Evolutionary conservation across 2,888 invertebrate species (phyloP), one percentile per base, ranked within the genome.

Genomic region (Kuschelorhynchus macadamiae): DNA sequence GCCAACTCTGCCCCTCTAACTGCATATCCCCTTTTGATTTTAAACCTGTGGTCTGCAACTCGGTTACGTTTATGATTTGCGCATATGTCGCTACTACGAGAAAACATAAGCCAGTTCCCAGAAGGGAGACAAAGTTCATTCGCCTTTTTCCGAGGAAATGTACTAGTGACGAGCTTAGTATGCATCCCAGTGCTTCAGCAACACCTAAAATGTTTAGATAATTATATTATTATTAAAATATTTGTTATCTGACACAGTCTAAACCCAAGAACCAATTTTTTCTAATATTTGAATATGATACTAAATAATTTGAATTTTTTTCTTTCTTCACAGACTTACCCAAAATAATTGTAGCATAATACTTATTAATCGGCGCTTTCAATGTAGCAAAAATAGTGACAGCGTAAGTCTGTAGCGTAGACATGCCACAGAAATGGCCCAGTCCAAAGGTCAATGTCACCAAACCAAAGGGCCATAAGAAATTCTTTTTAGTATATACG

Each of bases 371-470:
- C 0, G 93, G 93, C 0, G 92, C 89, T 46, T 91, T 87, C 12
- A 94, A 78, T 66, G 87, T 87, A 50, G 88, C 87, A 78, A 93
- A 93, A 76, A 94, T 92, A 69, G 85, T 87, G 1, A 93, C 92
- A 17, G 92, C 90, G 76, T 89, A 92, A 0, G 91, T 92, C 85
- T 91, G 88, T 18, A 94, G 82, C 0, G 92, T 89, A 0, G 90
- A 89, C 86, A 91, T 90, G 0, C 94, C 94, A 32, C 91, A 91
- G 76, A 93, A 93, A 75, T 92, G 89, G 0, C 90, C 89, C n/a
- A 92, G 85, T 75, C 92, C 91, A 81, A 93, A 93, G 21, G 87
- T 85, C 42, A 88, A 86, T 8, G 87, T 85, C 0, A 93, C 89
- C 20, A 94, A 81, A 7, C 87, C 79, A 76, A 90, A 93, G 0